phyloP scores from a whole-genome alignment of 2,888 invertebrate species.

The Microctonus brassicae region DNA sequence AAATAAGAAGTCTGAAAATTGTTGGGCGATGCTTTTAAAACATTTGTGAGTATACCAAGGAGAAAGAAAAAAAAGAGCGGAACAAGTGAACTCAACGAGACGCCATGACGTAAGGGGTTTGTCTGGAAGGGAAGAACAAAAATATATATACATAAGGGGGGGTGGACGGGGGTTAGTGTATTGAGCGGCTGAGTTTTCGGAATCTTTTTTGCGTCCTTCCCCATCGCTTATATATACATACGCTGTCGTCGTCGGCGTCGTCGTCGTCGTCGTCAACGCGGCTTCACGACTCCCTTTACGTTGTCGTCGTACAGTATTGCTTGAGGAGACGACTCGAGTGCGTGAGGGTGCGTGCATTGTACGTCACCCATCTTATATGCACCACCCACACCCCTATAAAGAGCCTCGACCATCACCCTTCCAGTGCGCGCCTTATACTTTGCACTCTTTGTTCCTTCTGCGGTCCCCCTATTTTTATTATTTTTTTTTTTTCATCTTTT shows the following conservation, averaged over 20 bases:
- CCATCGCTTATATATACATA: slow-evolving; percentile 23
- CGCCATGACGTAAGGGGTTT: slow-evolving; percentile 34
- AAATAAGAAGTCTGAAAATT: slow-evolving; percentile 27
- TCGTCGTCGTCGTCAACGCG: background rate
- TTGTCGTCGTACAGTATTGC: slow-evolving; percentile 57
- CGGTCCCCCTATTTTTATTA: slow-evolving; percentile 28
- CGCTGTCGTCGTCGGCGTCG: background rate
- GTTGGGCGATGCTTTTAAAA: slow-evolving; percentile 36
- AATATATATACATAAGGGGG: slow-evolving; percentile 44
- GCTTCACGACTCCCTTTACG: slow-evolving; percentile 30
- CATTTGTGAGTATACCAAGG: slow-evolving; percentile 30
- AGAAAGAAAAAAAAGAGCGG: slow-evolving; percentile 6
- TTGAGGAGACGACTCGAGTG: slow-evolving; percentile 66
- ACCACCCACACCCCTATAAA: slow-evolving; percentile 38
- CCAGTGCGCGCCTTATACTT: slow-evolving; percentile 64
- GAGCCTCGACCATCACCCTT: slow-evolving; percentile 48
- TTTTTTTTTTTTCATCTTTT: slow-evolving; percentile 22
- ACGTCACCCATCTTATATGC: slow-evolving; percentile 68
- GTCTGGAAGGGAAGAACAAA: slow-evolving; percentile 30
- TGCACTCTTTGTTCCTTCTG: slow-evolving; percentile 59
- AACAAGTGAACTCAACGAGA: slow-evolving; percentile 27
- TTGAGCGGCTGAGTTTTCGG: slow-evolving; percentile 66
- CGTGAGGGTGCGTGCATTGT: slow-evolving; percentile 67
- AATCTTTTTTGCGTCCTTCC: slow-evolving; percentile 40
- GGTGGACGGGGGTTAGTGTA: slow-evolving; percentile 55